A percentile compares a stretch with the other conserved stretches of the same genome.
These are phyloP conservation scores for Nanger granti DNA, from an alignment of 2,113 vertebrate species.

Conservation along the genomic window DNA sequence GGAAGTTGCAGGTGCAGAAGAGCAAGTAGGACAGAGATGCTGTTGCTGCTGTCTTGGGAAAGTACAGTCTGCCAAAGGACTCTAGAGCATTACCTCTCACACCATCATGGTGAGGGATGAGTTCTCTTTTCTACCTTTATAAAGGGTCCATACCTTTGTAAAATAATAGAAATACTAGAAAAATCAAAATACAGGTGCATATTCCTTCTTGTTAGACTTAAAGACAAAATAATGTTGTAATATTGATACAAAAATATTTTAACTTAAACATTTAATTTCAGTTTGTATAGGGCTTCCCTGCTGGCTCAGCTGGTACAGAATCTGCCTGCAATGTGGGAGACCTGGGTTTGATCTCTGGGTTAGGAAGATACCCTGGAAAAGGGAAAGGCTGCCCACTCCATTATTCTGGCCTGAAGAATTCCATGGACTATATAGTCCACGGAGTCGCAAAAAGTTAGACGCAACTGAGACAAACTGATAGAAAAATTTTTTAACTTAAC, in stretches of 20 bases:
- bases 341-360: not conserved
- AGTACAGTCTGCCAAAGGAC: not conserved
- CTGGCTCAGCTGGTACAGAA: not conserved
- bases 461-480: not conserved
- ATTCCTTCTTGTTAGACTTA: not conserved
- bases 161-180: not conserved
- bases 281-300: not conserved
- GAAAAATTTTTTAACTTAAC: not conserved
- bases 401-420: not conserved
- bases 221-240: not conserved
- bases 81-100: not conserved
- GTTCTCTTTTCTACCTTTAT: not conserved
- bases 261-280: not conserved
- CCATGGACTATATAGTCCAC: not conserved
- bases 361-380: not conserved
- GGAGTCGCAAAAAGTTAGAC: rapidly evolving
- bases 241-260: not conserved
- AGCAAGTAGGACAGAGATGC: not conserved
- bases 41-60: not conserved
- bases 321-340: not conserved
- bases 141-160: not conserved
- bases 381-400: not conserved
- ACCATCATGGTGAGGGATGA: not conserved
- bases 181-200: not conserved
- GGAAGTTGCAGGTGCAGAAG: not conserved